These are phyloP conservation scores for Neomonachus schauinslandi DNA, from an alignment of 2,113 vertebrate species.

Conservation along the genomic window DNA sequence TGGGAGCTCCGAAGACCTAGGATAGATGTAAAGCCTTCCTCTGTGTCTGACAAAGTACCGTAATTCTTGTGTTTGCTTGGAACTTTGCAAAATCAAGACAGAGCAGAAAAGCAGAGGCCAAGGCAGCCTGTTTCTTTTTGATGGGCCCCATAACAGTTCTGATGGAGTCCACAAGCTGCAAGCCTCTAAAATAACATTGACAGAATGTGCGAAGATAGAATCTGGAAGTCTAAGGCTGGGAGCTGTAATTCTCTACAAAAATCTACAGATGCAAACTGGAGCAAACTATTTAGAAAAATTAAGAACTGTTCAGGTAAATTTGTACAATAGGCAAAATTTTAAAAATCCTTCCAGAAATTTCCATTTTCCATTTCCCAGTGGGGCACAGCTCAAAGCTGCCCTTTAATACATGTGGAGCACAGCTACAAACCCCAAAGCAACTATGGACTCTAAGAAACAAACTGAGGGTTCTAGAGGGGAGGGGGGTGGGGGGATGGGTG, in stretches of 20 bases:
- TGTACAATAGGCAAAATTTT: not conserved
- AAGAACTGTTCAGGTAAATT: not conserved
- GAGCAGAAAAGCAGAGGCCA: not conserved
- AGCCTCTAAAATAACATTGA: not conserved
- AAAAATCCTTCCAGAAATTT: not conserved
- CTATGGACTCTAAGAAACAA: too few relatives aligned
- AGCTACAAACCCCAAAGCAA: not conserved
- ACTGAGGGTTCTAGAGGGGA: too few relatives aligned
- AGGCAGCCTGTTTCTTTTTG: not conserved
- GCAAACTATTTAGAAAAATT: constrained; percentile 22
- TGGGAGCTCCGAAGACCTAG: not conserved
- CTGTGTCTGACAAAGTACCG: not conserved
- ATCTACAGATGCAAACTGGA: not conserved
- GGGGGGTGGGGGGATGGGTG: too few relatives aligned
- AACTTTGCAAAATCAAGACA: constrained; percentile 10
- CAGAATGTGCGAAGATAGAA: not conserved
- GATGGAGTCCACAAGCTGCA: constrained; percentile 5
- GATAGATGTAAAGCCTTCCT: not conserved
- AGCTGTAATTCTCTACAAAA: not conserved
- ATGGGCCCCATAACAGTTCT: not conserved
- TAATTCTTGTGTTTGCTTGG: constrained; percentile 16
- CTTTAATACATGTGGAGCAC: not conserved
- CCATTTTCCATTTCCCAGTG: not conserved
- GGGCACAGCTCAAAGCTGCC: not conserved
- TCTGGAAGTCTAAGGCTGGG: not conserved